Evolutionary conservation across 1,140 invertebrate genomes (phyloP), one percentile per base, ranked within the genome.

Genomic region (Paraescarpia echinospica): DNA sequence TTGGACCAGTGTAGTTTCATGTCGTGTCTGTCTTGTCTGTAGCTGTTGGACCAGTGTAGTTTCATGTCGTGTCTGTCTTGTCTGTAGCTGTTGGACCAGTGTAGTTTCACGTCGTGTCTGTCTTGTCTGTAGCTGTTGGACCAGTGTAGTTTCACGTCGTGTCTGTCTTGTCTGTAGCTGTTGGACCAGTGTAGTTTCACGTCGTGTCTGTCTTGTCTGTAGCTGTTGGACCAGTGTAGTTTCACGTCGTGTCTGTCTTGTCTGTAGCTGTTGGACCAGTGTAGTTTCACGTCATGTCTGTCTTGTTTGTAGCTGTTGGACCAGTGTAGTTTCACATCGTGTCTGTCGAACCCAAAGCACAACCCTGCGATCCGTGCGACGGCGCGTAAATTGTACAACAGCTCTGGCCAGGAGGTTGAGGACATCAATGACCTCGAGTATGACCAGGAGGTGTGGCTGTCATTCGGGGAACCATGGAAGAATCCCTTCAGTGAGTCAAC

Each of bases 391-490:
- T 51, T 93, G n/a, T 92, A 34, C 92, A 35, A 88, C 90, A 92
- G 41, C n/a, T 48, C 77, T 92, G 96, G 96, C 4, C 92, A 93
- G 33, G 95, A 95, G 91, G 94, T 96, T 33, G 95, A 93, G 34
- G 94, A 95, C 93, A 94, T 96, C n/a, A 94, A 34, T 34, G 89
- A 91, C 33, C 93, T 95, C n/a, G 92, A 95, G 89, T 93, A 94
- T 59, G 95, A 95, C 34, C 93, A 95, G 90, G 94, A 95, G 77
- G 93, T 96, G 1, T 96, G 95, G 95, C 93, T 96, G 8, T 95
- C 96, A 6, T 95, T 94, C 94, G 96, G 95, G 14, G 95, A 96
- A 93, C 93, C 94, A 8, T 96, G 94, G 92, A 95, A 95, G 33
- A 93, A 93, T 88, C 95, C 95, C 33, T 95, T 95, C 93, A 94